These are phyloP conservation scores for Psephotus haematonotus DNA, from an alignment of 2,113 vertebrate genomes.

Conservation along the genomic window DNA sequence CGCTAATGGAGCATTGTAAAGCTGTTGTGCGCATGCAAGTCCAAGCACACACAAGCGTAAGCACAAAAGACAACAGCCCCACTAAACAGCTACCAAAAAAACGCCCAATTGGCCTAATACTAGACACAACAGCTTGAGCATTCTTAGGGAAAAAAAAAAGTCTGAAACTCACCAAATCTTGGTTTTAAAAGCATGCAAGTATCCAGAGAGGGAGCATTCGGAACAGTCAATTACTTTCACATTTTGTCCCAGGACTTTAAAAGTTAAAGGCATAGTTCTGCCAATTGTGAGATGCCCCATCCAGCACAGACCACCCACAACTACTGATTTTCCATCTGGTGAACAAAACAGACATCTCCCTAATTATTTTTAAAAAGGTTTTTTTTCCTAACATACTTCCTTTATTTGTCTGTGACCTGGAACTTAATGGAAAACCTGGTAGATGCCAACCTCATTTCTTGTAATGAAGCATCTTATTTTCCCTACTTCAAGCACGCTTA, in stretches of 20 bases:
- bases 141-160: constrained; percentile 50
- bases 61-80: constrained; percentile 42
- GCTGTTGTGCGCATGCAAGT: background rate
- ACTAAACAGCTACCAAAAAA: constrained; percentile 28
- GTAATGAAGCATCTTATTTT: constrained; percentile 80
- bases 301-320: constrained; percentile 84
- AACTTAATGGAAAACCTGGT: constrained; percentile 82
- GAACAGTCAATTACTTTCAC: constrained; percentile 72
- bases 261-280: constrained; percentile 81
- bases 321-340: constrained; percentile 84
- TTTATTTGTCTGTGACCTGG: constrained; percentile 85
- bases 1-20: background rate
- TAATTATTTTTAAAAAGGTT: constrained; percentile 86
- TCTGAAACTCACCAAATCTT: constrained; percentile 66
- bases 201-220: constrained; percentile 61
- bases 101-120: constrained; percentile 6
- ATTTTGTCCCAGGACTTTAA: constrained; percentile 81
- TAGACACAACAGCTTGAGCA: constrained; percentile 36
- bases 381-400: constrained; percentile 80
- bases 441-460: constrained; percentile 81
- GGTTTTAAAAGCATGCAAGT: constrained; percentile 48
- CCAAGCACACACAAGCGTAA: background rate
- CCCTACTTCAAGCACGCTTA: constrained; percentile 68
- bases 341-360: constrained; percentile 86
- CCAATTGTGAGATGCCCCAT: constrained; percentile 82